These are phyloP conservation scores for Slavum lentiscoides DNA, from an alignment of 2,888 invertebrate genomes.

Conservation along the genomic window DNA sequence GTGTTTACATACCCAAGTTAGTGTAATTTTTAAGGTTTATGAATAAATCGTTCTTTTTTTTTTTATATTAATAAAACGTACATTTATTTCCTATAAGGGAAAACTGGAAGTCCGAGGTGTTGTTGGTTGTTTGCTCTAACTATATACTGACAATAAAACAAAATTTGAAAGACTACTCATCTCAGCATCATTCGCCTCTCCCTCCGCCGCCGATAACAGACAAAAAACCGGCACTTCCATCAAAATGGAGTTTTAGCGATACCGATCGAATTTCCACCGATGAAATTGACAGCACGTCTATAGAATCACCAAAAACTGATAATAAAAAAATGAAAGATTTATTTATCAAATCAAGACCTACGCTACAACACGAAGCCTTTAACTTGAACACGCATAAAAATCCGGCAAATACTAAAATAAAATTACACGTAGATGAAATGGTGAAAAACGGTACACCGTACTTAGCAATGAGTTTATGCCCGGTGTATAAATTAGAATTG, in stretches of 20 bases:
- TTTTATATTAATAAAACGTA: not conserved
- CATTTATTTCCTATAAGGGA: slow-evolving; percentile 38
- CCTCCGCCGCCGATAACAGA: slow-evolving; percentile 56
- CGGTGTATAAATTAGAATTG: slow-evolving; percentile 62
- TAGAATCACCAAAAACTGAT: slow-evolving; percentile 17
- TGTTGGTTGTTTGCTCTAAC: slow-evolving; percentile 66
- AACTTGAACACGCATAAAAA: slow-evolving; percentile 25
- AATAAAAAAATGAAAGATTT: not conserved
- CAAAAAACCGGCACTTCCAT: slow-evolving; percentile 56
- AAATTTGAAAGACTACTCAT: slow-evolving; percentile 32
- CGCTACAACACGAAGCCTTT: slow-evolving; percentile 22
- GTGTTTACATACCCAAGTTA: slow-evolving; percentile 29
- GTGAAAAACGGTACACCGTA: slow-evolving; percentile 67
- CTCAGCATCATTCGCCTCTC: slow-evolving; percentile 52
- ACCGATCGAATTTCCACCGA: slow-evolving; percentile 20
- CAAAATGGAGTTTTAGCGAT: slow-evolving; percentile 56
- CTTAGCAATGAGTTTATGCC: slow-evolving; percentile 63
- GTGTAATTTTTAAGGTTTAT: not conserved
- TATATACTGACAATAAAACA: slow-evolving; percentile 60
- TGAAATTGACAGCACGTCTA: slow-evolving; percentile 1
- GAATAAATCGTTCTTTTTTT: not conserved
- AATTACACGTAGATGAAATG: slow-evolving; percentile 62
- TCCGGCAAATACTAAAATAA: slow-evolving; percentile 32
- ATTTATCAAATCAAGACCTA: slow-evolving; percentile 24
- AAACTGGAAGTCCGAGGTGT: slow-evolving; percentile 60